Conservation (phyloP, 2,888 invertebrate species). For the Ctena decussata region DNA sequence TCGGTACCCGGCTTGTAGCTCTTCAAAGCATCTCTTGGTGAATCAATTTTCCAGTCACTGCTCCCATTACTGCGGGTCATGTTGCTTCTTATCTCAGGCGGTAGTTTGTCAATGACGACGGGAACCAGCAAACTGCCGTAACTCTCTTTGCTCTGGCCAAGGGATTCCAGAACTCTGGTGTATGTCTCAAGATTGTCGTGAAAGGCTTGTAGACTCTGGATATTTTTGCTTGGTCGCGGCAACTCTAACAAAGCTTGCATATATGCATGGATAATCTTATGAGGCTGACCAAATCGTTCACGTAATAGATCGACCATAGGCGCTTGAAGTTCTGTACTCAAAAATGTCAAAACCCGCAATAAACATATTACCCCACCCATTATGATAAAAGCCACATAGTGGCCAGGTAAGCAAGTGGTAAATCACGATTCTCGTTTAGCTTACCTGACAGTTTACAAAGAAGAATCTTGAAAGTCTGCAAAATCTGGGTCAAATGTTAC, state of each 20-base stretch:
- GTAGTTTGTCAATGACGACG: slow-evolving; percentile 41
- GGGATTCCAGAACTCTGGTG: slow-evolving; percentile 40
- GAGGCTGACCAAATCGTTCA: slow-evolving; percentile 16
- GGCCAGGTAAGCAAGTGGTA: no score
- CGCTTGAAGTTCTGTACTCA: no score
- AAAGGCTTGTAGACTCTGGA: slow-evolving; percentile 19
- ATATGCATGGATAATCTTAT: slow-evolving; percentile 6
- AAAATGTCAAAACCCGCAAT: no score
- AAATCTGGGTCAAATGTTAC: no score
- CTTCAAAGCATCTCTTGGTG: slow-evolving; percentile 23
- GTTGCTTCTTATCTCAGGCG: slow-evolving; percentile 14
- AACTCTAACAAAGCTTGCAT: slow-evolving; percentile 36
- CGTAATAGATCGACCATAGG: not conserved
- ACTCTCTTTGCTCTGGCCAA: slow-evolving; percentile 32
- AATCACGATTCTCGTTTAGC: no score
- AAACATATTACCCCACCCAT: no score
- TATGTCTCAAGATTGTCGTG: slow-evolving; percentile 40
- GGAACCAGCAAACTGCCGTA: slow-evolving; percentile 38
- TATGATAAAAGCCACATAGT: no score
- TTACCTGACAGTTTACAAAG: no score
- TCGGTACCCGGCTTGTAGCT: slow-evolving; percentile 2
- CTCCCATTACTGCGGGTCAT: slow-evolving; percentile 9
- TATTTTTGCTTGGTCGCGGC: slow-evolving; percentile 10
- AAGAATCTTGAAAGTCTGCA: no score
- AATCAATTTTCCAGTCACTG: slow-evolving; percentile 17